Evolutionary conservation across 2,113 vertebrate genomes (phyloP).

Genomic region (Centropus unirufus): DNA sequence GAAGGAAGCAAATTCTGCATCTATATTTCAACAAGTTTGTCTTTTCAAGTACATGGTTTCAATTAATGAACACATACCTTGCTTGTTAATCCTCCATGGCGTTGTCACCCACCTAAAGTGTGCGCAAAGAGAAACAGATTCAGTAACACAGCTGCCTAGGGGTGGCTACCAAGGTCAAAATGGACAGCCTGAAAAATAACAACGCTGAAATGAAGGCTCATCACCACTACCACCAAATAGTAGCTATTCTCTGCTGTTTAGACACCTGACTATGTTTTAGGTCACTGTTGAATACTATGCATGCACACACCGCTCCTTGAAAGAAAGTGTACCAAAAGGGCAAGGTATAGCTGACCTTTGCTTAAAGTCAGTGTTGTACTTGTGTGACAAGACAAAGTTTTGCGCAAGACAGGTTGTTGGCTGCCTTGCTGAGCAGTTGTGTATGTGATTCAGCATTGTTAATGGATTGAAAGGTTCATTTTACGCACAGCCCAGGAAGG

Average conservation of each 20-base stretch:
- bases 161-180: neutral
- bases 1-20: neutral
- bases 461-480: neutral
- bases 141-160: neutral
- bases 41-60: neutral
- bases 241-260: neutral
- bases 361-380: neutral
- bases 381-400: neutral
- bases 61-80: slow-evolving; percentile 38
- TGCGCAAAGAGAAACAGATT: slow-evolving; percentile 23
- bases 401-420: neutral
- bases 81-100: slow-evolving; percentile 20
- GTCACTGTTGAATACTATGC: neutral
- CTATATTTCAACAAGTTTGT: neutral
- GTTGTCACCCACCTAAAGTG: slow-evolving; percentile 22
- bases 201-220: neutral
- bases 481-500: neutral
- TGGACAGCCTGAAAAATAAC: neutral
- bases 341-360: neutral
- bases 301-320: neutral
- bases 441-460: neutral
- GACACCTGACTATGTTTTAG: neutral
- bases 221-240: neutral
- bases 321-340: neutral
- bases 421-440: neutral